These are phyloP conservation scores for Papilio aristodemus DNA, from an alignment of 1,140 invertebrate species.

Conservation along the genomic window DNA sequence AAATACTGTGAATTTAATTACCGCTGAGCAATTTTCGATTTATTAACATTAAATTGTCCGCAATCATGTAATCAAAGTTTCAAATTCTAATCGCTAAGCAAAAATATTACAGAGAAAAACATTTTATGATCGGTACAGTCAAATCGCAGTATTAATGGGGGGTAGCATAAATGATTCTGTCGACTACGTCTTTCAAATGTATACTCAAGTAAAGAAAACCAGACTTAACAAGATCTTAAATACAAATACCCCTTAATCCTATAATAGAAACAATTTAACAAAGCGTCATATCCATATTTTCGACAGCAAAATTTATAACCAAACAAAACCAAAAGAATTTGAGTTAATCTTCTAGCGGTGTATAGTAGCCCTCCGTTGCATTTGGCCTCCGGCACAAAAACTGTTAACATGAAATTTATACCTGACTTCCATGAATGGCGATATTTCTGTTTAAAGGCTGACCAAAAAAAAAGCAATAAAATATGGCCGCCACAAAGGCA, in stretches of 20 bases:
- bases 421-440: constrained; percentile 76
- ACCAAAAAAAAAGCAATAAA: constrained; percentile 70
- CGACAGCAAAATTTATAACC: constrained; percentile 19
- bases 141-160: not conserved
- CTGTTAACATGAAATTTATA: constrained; percentile 70
- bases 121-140: not conserved
- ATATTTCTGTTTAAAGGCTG: constrained; percentile 70
- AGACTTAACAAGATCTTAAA: constrained; percentile 3
- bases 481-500: constrained; percentile 75
- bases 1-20: not conserved
- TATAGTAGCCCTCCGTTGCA: constrained; percentile 48
- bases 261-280: constrained; percentile 19
- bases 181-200: not conserved
- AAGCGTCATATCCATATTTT: constrained; percentile 21
- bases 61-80: not conserved
- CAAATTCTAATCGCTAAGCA: not conserved
- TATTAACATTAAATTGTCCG: not conserved
- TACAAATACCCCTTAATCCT: constrained; percentile 15
- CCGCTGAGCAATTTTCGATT: not conserved
- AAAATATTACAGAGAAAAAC: not conserved
- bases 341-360: constrained; percentile 37
- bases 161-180: not conserved
- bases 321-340: constrained; percentile 34
- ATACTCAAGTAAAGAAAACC: not conserved
- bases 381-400: constrained; percentile 59